A percentile compares a stretch with the other conserved stretches of the same genome.
Conservation (phyloP, 2,113 vertebrate species). For the Motacilla alba region DNA sequence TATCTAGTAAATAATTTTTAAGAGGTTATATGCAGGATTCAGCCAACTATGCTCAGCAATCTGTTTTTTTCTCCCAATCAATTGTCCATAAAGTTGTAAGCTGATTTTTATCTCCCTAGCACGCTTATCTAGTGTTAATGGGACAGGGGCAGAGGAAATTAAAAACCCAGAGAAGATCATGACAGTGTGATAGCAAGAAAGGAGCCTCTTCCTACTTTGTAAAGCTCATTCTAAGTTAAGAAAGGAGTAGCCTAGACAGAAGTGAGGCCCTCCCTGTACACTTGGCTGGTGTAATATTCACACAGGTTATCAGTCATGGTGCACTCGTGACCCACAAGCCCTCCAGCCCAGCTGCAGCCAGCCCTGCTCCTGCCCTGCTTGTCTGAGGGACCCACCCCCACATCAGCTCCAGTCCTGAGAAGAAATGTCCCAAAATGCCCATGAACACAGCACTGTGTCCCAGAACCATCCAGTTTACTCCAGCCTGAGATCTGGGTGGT, state of each 20-base stretch:
- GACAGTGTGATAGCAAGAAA: not conserved
- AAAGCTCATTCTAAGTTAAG: not conserved
- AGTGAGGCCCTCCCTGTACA: not conserved
- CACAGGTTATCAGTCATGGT: accelerated
- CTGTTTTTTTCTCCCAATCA: not conserved
- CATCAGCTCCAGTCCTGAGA: accelerated
- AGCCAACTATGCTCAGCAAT: not conserved
- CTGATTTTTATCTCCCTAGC: slow-evolving; percentile 18
- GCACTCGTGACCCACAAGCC: accelerated
- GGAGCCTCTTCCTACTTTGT: not conserved
- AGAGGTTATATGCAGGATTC: not conserved
- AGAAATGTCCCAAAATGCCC: not conserved
- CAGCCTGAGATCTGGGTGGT: not conserved
- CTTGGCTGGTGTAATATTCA: not conserved
- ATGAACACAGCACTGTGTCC: not conserved
- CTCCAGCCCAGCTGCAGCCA: not conserved
- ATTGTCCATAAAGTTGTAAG: not conserved
- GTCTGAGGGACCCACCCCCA: accelerated
- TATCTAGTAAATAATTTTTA: slow-evolving; percentile 33
- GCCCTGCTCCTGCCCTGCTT: not conserved
- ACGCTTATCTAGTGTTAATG: not conserved
- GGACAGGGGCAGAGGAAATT: not conserved
- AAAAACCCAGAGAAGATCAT: not conserved
- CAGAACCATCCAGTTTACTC: accelerated
- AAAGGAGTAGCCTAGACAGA: not conserved